Conservation (phyloP, 2,797 vertebrate species). For the Telmatherina bonti region DNA sequence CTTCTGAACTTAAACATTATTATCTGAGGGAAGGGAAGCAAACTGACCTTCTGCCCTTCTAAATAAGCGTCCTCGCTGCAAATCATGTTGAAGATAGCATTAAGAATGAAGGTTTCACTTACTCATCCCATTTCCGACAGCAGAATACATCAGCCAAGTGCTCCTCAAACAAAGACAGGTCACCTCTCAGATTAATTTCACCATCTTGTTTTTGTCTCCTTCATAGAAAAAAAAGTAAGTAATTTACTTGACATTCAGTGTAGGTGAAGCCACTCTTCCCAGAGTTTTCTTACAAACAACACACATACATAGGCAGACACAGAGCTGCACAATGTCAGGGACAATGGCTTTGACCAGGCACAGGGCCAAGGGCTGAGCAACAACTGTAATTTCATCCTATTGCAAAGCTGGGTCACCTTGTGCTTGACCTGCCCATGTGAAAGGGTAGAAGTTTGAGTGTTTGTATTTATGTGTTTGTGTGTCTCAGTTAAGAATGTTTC, state of each 20-base stretch:
- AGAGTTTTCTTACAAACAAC: slow-evolving; percentile 29
- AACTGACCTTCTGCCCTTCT: slow-evolving; percentile 41
- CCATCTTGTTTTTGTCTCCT: slow-evolving; percentile 55
- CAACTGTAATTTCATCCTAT: slow-evolving; percentile 72
- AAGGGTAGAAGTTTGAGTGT: slow-evolving; percentile 27
- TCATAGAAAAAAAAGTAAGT: slow-evolving; percentile 52
- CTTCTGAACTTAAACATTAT: slow-evolving; percentile 7
- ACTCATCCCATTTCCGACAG: slow-evolving; percentile 57
- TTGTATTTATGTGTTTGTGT: slow-evolving; percentile 10
- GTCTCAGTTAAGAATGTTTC: slow-evolving; percentile 32
- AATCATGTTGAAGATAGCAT: slow-evolving; percentile 46
- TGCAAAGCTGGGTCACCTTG: slow-evolving; percentile 74
- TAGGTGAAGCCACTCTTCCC: slow-evolving; percentile 51
- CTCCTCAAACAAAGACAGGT: slow-evolving; percentile 69
- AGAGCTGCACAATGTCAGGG: slow-evolving; percentile 64
- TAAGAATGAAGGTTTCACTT: slow-evolving; percentile 46
- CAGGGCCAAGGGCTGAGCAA: slow-evolving; percentile 68
- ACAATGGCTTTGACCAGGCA: slow-evolving; percentile 76
- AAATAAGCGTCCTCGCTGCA: slow-evolving; percentile 19
- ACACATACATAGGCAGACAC: slow-evolving; percentile 36
- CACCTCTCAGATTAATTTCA: slow-evolving; percentile 72
- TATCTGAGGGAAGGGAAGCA: slow-evolving; percentile 13
- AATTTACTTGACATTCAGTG: slow-evolving; percentile 69
- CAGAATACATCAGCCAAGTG: slow-evolving; percentile 70
- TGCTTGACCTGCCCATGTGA: slow-evolving; percentile 65